Evolutionary conservation across 2,888 invertebrate species (phyloP).

Genomic region (Agapetus fuscipes): DNA sequence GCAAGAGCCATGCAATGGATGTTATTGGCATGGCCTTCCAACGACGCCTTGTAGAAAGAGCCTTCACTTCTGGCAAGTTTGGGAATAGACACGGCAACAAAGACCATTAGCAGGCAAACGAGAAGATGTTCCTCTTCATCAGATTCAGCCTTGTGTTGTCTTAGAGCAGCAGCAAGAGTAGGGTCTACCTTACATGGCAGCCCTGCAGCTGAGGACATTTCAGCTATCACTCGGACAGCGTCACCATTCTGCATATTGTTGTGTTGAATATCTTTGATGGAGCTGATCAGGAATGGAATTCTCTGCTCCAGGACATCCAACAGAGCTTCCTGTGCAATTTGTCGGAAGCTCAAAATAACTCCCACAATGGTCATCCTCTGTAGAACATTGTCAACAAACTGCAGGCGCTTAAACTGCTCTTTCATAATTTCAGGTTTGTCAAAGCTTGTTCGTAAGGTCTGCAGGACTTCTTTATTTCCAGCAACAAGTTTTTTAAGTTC

Average conservation of each 20-base stretch:
- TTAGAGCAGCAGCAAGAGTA: conserved; percentile 80
- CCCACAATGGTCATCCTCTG: conserved; percentile 98
- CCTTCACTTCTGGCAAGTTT: conserved; percentile 85
- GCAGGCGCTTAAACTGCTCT: conserved; percentile 83
- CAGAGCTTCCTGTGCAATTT: conserved; percentile 87
- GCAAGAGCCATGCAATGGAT: conserved; percentile 97
- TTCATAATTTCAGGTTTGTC: conserved; percentile 99
- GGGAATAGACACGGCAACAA: conserved; percentile 95
- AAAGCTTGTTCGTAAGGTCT: conserved; percentile 87
- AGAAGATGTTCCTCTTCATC: conserved; percentile 90
- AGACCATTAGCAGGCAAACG: conserved; percentile 95
- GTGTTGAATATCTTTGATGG: conserved; percentile 89
- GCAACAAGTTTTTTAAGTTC: conserved; percentile 89
- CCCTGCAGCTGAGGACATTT: conserved; percentile 97
- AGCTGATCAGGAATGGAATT: conserved; percentile 92
- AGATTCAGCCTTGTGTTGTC: conserved; percentile 77
- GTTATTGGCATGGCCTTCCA: conserved; percentile 96
- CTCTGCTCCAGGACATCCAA: conserved; percentile 88
- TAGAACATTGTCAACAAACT: conserved; percentile 89
- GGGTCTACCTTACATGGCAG: conserved; percentile 92
- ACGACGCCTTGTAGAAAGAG: conserved; percentile 78
- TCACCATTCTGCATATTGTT: conserved; percentile 86
- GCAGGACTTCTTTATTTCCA: conserved; percentile 85
- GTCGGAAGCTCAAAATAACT: conserved; percentile 91
- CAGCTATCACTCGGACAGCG: conserved; percentile 83